Conservation (phyloP, 2,888 invertebrate species). For the Melanchra persicariae region DNA sequence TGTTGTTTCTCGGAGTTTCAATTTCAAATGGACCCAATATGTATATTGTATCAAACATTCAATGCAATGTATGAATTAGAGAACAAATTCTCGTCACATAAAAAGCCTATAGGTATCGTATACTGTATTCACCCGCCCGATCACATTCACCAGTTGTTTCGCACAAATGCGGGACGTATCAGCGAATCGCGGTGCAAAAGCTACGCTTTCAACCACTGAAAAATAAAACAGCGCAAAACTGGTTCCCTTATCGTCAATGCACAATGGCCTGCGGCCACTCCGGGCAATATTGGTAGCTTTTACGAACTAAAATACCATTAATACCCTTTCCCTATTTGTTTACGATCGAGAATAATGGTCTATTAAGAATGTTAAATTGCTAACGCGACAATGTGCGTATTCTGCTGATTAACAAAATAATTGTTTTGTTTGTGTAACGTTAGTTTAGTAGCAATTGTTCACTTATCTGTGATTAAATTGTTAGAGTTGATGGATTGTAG, state of each 20-base stretch:
- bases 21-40: constrained; percentile 35
- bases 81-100: constrained; percentile 59
- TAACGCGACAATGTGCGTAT: constrained; percentile 69
- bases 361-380: constrained; percentile 80
- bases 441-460: constrained; percentile 43
- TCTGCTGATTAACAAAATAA: constrained; percentile 74
- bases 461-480: constrained; percentile 54
- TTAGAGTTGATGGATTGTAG: constrained; percentile 25
- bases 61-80: constrained; percentile 61
- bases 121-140: constrained; percentile 46
- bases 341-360: constrained; percentile 75
- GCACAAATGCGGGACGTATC: constrained; percentile 62
- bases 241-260: constrained; percentile 75
- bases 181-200: constrained; percentile 69
- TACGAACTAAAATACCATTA: constrained; percentile 79
- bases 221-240: constrained; percentile 74
- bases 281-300: constrained; percentile 68
- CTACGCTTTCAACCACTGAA: constrained; percentile 70
- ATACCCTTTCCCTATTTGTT: constrained; percentile 82
- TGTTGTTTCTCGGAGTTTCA: constrained; percentile 22
- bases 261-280: constrained; percentile 71
- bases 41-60: constrained; percentile 28
- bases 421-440: constrained; percentile 52
- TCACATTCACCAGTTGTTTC: constrained; percentile 62
- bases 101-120: constrained; percentile 32